Evolutionary conservation across 2,888 invertebrate species (phyloP).

Genomic region (Eudasyphora cyanicolor): DNA sequence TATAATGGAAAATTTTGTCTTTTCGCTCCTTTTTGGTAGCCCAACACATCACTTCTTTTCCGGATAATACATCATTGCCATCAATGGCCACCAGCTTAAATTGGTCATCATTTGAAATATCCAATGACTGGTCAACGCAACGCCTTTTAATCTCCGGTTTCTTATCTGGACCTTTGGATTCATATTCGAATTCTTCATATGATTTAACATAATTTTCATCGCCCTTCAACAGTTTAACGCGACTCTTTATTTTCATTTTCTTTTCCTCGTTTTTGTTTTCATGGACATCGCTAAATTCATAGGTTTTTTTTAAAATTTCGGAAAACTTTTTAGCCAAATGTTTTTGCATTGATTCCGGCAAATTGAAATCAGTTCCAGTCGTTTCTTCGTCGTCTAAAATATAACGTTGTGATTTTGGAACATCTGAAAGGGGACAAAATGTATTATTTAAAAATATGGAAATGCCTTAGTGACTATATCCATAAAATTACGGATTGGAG

Average conservation of each 20-base stretch:
- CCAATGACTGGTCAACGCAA: slow-evolving; percentile 39
- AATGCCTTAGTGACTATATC: background rate
- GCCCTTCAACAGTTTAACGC: slow-evolving; percentile 69
- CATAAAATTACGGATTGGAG: too few species aligned
- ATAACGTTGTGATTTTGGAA: slow-evolving; percentile 70
- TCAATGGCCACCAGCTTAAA: slow-evolving; percentile 66
- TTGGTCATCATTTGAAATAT: slow-evolving; percentile 13
- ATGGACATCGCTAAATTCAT: slow-evolving; percentile 68
- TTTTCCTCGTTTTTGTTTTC: background rate
- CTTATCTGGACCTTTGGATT: slow-evolving; percentile 64
- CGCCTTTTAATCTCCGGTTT: slow-evolving; percentile 71
- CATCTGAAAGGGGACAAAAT: slow-evolving; percentile 47
- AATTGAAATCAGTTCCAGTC: slow-evolving; percentile 68
- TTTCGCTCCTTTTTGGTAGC: slow-evolving; percentile 64
- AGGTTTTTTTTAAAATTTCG: slow-evolving; percentile 67
- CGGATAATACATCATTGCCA: slow-evolving; percentile 67
- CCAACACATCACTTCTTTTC: slow-evolving; percentile 70
- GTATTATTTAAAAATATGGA: too few species aligned
- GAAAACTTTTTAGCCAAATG: slow-evolving; percentile 72
- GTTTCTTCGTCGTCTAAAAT: slow-evolving; percentile 62
- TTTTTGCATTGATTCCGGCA: slow-evolving; percentile 70
- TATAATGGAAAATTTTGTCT: slow-evolving; percentile 70
- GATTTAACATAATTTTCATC: slow-evolving; percentile 70
- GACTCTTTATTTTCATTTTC: slow-evolving; percentile 53
- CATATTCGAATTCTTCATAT: slow-evolving; percentile 72